A percentile compares a stretch with the other conserved stretches of the same genome.
Evolutionary conservation across 1,140 invertebrate genomes (phyloP).

Genomic region (Listronotus bonariensis): DNA sequence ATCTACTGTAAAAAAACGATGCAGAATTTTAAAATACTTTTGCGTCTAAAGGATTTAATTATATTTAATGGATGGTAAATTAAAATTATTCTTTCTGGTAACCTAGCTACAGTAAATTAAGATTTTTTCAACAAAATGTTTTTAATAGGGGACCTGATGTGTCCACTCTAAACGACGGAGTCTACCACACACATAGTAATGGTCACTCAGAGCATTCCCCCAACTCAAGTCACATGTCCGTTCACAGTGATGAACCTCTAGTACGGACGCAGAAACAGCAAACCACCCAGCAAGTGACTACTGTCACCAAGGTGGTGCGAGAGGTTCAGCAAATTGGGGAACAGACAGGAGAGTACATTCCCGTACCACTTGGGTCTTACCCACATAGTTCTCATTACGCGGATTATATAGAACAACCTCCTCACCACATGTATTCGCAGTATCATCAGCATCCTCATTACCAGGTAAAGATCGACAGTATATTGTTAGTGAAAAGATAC

Average conservation of each 20-base stretch:
- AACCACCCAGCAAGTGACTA: conserved; percentile 61
- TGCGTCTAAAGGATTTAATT: too few relatives aligned
- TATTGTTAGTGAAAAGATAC: too few relatives aligned
- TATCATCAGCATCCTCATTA: conserved; percentile 57
- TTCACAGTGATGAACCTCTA: conserved; percentile 57
- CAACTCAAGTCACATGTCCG: conserved; percentile 58
- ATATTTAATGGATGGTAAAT: too few relatives aligned
- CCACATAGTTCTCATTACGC: conserved; percentile 53
- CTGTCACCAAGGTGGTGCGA: conserved; percentile 63
- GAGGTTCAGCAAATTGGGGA: conserved; percentile 64
- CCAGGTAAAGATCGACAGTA: too few relatives aligned
- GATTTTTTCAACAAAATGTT: not conserved
- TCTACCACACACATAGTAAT: conserved; percentile 57
- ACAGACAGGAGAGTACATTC: conserved; percentile 59
- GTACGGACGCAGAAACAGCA: conserved; percentile 59
- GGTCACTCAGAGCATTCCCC: conserved; percentile 59
- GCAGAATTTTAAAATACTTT: too few relatives aligned
- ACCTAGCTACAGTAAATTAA: too few relatives aligned
- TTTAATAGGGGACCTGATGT: conserved; percentile 49
- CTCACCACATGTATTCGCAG: conserved; percentile 56
- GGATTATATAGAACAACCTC: conserved; percentile 56
- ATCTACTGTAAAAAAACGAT: too few relatives aligned
- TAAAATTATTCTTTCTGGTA: too few relatives aligned
- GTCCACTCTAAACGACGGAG: conserved; percentile 49
- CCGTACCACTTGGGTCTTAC: conserved; percentile 54